phyloP scores from a whole-genome alignment of 2,888 invertebrate species.

The Mesopsocus fuscifrons region DNA sequence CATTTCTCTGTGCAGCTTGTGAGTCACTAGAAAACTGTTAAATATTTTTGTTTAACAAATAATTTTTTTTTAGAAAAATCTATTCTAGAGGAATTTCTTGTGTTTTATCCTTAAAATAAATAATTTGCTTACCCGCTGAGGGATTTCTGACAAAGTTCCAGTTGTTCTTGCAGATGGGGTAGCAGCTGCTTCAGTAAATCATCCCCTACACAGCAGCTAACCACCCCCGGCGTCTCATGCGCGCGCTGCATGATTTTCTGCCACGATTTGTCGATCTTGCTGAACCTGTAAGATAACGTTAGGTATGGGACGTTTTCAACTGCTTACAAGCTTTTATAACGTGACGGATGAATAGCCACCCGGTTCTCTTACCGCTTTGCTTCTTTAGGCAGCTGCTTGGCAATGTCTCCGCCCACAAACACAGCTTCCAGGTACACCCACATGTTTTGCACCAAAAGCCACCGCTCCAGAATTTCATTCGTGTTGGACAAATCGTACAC shows the following conservation, averaged over 20 bases:
- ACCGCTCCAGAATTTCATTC: slow-evolving; percentile 88
- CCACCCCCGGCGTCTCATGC: slow-evolving; percentile 90
- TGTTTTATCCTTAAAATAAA: too few relatives aligned
- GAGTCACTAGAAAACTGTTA: too few relatives aligned
- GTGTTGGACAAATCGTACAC: slow-evolving; percentile 84
- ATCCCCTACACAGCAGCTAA: slow-evolving; percentile 90
- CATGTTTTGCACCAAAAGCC: slow-evolving; percentile 93
- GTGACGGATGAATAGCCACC: not conserved
- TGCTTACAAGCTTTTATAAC: not conserved
- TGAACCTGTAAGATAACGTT: too few relatives aligned
- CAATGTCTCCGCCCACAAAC: slow-evolving; percentile 95
- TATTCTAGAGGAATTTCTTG: too few relatives aligned
- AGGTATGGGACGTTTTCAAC: too few relatives aligned
- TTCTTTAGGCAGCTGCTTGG: slow-evolving; percentile 91
- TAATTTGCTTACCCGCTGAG: slow-evolving; percentile 49
- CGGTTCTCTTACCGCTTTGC: slow-evolving; percentile 41
- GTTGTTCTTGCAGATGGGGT: slow-evolving; percentile 87
- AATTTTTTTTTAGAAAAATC: too few relatives aligned
- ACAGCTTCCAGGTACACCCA: slow-evolving; percentile 98
- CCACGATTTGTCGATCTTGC: slow-evolving; percentile 96
- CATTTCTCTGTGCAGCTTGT: too few relatives aligned
- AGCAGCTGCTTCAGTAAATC: slow-evolving; percentile 78
- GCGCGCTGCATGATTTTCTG: slow-evolving; percentile 95
- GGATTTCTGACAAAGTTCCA: slow-evolving; percentile 93
- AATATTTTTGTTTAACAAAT: too few relatives aligned